Evolutionary conservation across 2,113 vertebrate genomes (phyloP).

Genomic region (Oncorhynchus keta): DNA sequence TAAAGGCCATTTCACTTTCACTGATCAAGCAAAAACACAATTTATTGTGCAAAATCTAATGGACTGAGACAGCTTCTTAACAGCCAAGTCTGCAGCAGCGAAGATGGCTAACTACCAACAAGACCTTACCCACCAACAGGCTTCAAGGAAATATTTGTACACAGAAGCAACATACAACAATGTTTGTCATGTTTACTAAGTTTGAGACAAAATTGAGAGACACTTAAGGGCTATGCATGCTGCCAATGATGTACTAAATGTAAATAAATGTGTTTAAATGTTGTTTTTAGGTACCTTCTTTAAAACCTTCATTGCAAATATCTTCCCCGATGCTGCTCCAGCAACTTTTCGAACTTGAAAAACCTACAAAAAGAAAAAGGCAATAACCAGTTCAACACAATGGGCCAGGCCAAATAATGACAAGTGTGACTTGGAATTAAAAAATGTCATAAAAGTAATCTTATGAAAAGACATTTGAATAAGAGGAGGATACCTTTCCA

Average conservation of each 20-base stretch:
- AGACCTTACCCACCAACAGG: slow-evolving; percentile 54
- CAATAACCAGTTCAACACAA: not conserved
- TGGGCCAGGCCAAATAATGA: not conserved
- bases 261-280: not conserved
- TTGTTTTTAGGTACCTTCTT: slow-evolving; percentile 85
- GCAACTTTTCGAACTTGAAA: slow-evolving; percentile 98
- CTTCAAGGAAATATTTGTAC: slow-evolving; percentile 51
- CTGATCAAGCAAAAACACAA: slow-evolving; percentile 39
- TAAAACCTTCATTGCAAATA: slow-evolving; percentile 99
- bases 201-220: not conserved
- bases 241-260: not conserved
- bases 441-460: not conserved
- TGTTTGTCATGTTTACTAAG: slow-evolving; percentile 29
- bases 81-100: slow-evolving; percentile 53
- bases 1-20: not conserved
- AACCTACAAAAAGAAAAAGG: slow-evolving; percentile 73
- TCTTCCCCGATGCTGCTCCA: slow-evolving; percentile 91
- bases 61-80: slow-evolving; percentile 36
- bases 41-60: slow-evolving; percentile 35
- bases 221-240: not conserved
- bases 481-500: slow-evolving; percentile 77
- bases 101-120: slow-evolving; percentile 45
- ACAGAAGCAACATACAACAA: slow-evolving; percentile 27
- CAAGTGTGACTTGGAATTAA: not conserved
- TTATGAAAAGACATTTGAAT: not conserved